Percentiles rank a stretch among this genome's conserved stretches.
Evolutionary conservation across 2,113 vertebrate species (phyloP).

Genomic region (Salvator merianae): DNA sequence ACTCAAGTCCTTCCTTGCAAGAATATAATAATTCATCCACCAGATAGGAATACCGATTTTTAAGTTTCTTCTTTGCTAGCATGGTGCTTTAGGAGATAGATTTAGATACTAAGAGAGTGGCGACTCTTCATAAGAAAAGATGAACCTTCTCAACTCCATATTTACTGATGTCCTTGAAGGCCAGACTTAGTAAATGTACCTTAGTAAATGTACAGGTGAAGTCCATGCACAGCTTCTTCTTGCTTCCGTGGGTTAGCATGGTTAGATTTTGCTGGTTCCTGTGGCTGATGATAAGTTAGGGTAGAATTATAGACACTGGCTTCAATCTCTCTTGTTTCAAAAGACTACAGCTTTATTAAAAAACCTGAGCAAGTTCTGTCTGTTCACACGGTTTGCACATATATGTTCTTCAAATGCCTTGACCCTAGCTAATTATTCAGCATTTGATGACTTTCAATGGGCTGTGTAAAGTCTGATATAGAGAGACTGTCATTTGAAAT

Average conservation of each 20-base stretch:
- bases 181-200: too few species aligned
- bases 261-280: neutral
- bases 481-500: neutral
- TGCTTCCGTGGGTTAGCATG: neutral
- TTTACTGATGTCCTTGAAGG: too few species aligned
- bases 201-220: neutral
- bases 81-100: neutral
- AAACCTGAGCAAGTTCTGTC: neutral
- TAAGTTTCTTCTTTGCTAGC: constrained; percentile 8
- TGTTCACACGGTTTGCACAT: neutral
- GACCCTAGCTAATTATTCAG: neutral
- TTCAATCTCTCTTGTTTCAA: neutral
- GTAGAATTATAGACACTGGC: neutral
- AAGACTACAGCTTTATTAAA: neutral
- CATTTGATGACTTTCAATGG: neutral
- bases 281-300: neutral
- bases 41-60: neutral
- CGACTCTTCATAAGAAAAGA: too few species aligned
- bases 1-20: neutral
- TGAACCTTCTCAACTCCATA: neutral
- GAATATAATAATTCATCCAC: neutral
- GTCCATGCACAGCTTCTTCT: neutral
- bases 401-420: neutral
- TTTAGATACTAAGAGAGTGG: neutral
- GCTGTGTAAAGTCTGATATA: neutral